These are phyloP conservation scores for Salticus scenicus DNA, from an alignment of 2,888 invertebrate species.

Conservation along the genomic window DNA sequence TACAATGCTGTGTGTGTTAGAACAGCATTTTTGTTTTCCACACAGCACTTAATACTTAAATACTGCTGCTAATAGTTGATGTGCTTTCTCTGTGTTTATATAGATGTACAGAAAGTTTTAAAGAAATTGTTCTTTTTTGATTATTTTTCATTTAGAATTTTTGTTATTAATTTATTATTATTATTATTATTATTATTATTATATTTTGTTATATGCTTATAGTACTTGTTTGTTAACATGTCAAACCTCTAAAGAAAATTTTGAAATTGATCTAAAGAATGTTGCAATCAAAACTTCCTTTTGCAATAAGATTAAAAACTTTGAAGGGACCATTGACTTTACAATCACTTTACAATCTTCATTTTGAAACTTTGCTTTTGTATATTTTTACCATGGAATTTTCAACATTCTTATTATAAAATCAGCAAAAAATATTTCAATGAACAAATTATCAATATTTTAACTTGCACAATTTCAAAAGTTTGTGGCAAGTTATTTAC, in stretches of 20 bases:
- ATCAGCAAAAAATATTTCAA: no score
- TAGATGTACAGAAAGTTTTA: slow-evolving; percentile 12
- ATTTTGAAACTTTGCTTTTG: no score
- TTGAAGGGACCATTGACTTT: no score
- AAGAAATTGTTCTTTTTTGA: background rate
- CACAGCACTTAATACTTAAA: slow-evolving; percentile 51
- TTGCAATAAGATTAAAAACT: no score
- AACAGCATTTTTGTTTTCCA: slow-evolving; percentile 28
- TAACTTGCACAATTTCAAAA: no score
- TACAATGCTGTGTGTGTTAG: slow-evolving; percentile 21
- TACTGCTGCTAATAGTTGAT: slow-evolving; percentile 27
- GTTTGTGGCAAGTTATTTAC: no score
- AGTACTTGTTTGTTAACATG: slow-evolving; percentile 3
- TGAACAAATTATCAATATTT: no score
- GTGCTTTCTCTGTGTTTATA: slow-evolving; percentile 27
- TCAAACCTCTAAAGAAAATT: background rate
- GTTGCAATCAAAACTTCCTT: no score
- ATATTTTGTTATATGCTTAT: background rate
- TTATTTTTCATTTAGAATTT: background rate
- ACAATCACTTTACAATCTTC: no score
- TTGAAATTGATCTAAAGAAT: no score
- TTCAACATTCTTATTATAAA: no score
- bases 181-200: background rate
- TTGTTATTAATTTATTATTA: background rate
- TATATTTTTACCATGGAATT: no score